Percentiles rank a stretch among this genome's conserved stretches.
phyloP scores from a whole-genome alignment of 2,797 vertebrate genomes.

The Odontamblyopus rebecca region DNA sequence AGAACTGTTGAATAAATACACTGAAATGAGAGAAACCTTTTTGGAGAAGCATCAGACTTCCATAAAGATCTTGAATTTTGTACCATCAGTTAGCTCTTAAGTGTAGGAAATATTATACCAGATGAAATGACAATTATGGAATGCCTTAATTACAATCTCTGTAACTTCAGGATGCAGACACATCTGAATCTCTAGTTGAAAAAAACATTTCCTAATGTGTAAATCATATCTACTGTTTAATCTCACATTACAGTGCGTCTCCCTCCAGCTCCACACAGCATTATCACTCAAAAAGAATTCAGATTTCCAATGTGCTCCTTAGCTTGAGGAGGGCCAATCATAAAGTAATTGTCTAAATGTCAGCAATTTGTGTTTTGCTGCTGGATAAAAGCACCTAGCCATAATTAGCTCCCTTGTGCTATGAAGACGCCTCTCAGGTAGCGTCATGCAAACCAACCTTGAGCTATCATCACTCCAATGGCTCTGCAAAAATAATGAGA shows the following conservation, averaged over 20 bases:
- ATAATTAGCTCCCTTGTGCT: constrained; percentile 46
- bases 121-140: background rate
- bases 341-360: constrained; percentile 46
- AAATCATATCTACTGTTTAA: constrained; percentile 16
- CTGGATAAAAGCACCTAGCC: constrained; percentile 29
- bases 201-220: constrained; percentile 30
- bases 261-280: constrained; percentile 19
- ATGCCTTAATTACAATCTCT: constrained; percentile 2
- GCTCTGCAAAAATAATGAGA: constrained; percentile 8
- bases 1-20: no score
- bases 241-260: constrained; percentile 15
- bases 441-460: constrained; percentile 30
- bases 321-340: constrained; percentile 30
- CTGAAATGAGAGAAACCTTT: background rate
- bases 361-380: constrained; percentile 40
- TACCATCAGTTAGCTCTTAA: background rate
- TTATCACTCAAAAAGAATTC: constrained; percentile 23
- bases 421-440: constrained; percentile 30
- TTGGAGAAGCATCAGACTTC: background rate
- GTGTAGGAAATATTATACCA: background rate
- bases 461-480: constrained; percentile 3
- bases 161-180: background rate
- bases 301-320: constrained; percentile 36
- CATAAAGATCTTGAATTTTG: background rate
- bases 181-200: constrained; percentile 9